Base-by-base conservation (phyloP, 2,888 invertebrate genomes). In the Perizoma affinitatum region DNA sequence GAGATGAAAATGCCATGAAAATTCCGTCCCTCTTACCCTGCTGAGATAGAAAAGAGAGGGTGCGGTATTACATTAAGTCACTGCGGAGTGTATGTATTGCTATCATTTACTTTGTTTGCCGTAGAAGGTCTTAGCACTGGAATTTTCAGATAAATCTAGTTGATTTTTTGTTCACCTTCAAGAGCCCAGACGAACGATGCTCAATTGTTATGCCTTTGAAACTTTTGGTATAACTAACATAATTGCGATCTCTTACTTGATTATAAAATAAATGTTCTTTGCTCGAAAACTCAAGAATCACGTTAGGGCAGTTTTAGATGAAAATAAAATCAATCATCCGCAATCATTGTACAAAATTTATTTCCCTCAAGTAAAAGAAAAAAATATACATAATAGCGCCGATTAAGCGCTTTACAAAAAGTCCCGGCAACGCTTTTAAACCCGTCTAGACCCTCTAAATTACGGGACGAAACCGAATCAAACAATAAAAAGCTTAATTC, bases 401-500 rank as follows among this genome's bases (percentile, higher is more conserved):
- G 65, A 61, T 65, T 65, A 65, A 63, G 51, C 54, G 57, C 48
- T 59, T 51, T 55, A 66, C 61, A 63, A 65, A 64, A 68, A 63
- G 60, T n/a, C 49, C 52, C 54, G 34, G 59, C 62, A 53, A 53
- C 54, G 73, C 74, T 80, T 84, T 84, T 83, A 80, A 78, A 74
- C 74, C 82, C 75, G 88, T 89, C 88, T 89, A 86, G 88, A 90
- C 87, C 84, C 77, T 83, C 74, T 72, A 90, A 90, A 91, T 90
- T 88, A 86, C 70, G 77, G 80, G 77, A 82, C 77, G 80, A 84
- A 84, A 84, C 83, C 78, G 83, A 88, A 87, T 85, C 83, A 73
- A 84, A 88, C 82, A 89, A 89, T 83, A 90, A 91, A 89, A 91
- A 86, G 82, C 73, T 80, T 88, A 90, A 89, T 90, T 87, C 90